Conservation (phyloP, 2,888 invertebrate species). For the Hetaerina titia region DNA sequence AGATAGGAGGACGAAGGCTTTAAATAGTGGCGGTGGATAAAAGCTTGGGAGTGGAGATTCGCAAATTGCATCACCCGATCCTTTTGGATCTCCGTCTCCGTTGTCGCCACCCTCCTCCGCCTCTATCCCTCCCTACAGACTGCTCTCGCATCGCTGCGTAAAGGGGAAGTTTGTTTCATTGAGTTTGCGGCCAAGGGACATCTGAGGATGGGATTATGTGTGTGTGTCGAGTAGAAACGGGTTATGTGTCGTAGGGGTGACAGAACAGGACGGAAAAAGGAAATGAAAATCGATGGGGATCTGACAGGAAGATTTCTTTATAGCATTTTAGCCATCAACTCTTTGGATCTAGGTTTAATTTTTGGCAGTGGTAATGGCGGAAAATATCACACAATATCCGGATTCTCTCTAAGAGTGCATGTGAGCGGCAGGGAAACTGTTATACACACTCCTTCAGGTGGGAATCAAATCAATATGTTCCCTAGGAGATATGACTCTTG, state of each 20-base stretch:
- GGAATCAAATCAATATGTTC: no score
- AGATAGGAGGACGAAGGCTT: background rate
- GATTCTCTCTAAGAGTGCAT: no score
- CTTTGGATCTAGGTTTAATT: no score
- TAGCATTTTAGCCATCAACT: no score
- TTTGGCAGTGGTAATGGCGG: no score
- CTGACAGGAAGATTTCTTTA: no score
- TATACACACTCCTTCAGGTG: no score
- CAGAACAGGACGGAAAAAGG: background rate
- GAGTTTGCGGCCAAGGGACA: conserved; percentile 11
- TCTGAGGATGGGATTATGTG: background rate
- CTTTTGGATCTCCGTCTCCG: background rate
- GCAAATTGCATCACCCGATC: conserved; percentile 32
- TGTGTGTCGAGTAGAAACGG: background rate
- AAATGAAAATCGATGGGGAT: no score
- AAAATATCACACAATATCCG: no score
- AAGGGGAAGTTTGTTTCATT: background rate
- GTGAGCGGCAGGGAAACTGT: no score
- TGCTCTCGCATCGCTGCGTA: background rate
- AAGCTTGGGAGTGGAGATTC: background rate
- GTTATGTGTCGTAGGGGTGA: background rate
- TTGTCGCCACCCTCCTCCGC: background rate
- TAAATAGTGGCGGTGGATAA: background rate
- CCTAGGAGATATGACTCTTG: no score
- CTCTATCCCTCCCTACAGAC: background rate